Evolutionary conservation across 2,888 invertebrate genomes (phyloP), one percentile per base, ranked within the genome.

Genomic region (Thymelicus sylvestris): DNA sequence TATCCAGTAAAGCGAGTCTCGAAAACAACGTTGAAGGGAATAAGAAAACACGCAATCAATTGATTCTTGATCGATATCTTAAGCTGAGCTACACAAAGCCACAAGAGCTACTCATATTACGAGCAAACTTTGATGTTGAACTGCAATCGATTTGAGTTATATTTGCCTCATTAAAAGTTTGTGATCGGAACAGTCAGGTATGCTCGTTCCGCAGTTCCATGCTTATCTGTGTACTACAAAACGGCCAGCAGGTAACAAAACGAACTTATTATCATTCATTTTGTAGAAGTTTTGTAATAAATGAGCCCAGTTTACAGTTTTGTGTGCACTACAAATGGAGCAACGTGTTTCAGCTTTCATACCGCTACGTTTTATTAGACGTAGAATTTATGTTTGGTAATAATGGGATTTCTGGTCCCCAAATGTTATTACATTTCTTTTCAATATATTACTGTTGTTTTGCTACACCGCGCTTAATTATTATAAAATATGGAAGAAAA

Each of bases 221-320:
- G 66, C 66, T 70, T 74, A 74, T 74, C 74, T 60, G 62, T 71
- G 59, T 50, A 59, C 39, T 44, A 15, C 59, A 50, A 48, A 71
- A 63, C 71, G 66, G 74, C 73, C 75, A 74, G 72, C 75, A 74
- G 75, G 76, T 74, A 76, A 74, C 74, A 81, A 79, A 80, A 83
- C 81, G 78, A 86, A 87, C 83, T 89, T 88, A 83, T 88, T 90
- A 87, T 88, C 86, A 86, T 86, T 86, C 82, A 84, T 88, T 86
- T 81, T 81, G 80, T 76, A 77, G 81, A 90, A 90, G 82, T 91
- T 89, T 77, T 73, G 77, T 89, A 88, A 90, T 86, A 87, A 89
- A 91, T 87, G 87, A 86, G 81, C 66, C 72, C 78, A 85, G 84
- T 88, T 84, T 79, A 78, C 80, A 85, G 82, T 86, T 87, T 85